Base-by-base conservation (phyloP, 2,113 vertebrate genomes). In the Mormyrus iriodes region DNA sequence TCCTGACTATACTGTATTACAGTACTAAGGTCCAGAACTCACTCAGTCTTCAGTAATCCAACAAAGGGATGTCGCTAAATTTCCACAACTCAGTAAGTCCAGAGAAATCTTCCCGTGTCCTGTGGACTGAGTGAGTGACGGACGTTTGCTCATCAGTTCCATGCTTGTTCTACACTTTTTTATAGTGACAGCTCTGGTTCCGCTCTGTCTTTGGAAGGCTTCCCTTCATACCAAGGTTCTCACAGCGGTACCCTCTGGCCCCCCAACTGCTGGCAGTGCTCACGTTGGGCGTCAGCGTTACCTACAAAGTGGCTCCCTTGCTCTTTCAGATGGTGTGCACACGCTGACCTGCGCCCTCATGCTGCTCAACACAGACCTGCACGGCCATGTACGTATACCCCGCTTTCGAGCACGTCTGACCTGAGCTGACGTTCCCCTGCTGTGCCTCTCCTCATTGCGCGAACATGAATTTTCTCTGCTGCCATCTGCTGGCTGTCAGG, bases 281-380 rank as follows among this genome's bases (percentile, higher is more conserved):
- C 90, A 86, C 88, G 52, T 89, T 91, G 79, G 83, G 79, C 13
- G 15, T 88, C 24, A 89, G 61, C 92, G 13, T 13, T 8, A 46
- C 91, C 0, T 65, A 89, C 31, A 21, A 39, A 89, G 55, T 90
- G 21, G n/a, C 90, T 82, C 3, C 90, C 88, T 73, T 92, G 58
- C 65, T 91, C 93, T 31, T 52, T 88, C 91, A 96, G 96, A 96
- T 90, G 96, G 96, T 88, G 96, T 95, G 88, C 96, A 96, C 93
- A 96, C 96, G 5, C 91, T 96, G 91, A 96, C 96, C 90, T 96
- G 96, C 5, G 96, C 96, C 87, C 95, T 96, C 4, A 96, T 96
- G 96, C 94, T 96, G 91, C 95, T 96, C 65, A 96, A 96, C 94
- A 96, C 95, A 3, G 96, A 96, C 89, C 93, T 96, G 13, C 96